Percentiles rank a stretch among this genome's conserved stretches.
Conservation (phyloP, 2,888 invertebrate species). For the Melanargia galathea region DNA sequence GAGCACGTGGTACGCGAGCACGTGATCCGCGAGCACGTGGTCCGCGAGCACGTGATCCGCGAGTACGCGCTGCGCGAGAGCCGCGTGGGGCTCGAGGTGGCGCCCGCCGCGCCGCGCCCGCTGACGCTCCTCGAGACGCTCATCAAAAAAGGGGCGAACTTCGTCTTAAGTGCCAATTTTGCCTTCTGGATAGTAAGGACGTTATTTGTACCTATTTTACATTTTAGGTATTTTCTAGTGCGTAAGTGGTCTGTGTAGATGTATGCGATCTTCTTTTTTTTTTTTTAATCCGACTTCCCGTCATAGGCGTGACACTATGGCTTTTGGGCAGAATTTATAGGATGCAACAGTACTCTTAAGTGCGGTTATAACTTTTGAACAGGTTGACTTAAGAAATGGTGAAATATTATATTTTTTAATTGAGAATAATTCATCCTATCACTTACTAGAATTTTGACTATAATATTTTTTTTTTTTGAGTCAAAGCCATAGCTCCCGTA, state of each 20-base stretch:
- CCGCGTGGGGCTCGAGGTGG: conserved; percentile 36
- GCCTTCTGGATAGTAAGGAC: conserved; percentile 82
- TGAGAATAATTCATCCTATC: neutral
- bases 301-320: conserved; percentile 8
- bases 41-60: conserved; percentile 21
- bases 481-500: neutral
- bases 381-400: neutral
- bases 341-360: neutral
- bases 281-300: conserved; percentile 7
- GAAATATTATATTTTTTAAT: no score
- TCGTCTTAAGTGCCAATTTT: conserved; percentile 82
- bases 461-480: neutral
- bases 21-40: conserved; percentile 20
- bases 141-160: conserved; percentile 66
- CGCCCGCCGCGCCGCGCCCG: conserved; percentile 40
- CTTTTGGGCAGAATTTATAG: neutral
- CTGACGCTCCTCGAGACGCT: conserved; percentile 56
- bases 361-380: conserved; percentile 1
- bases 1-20: conserved; percentile 27
- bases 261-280: conserved; percentile 56
- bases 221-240: conserved; percentile 78
- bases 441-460: neutral
- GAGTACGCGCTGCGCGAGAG: conserved; percentile 28
- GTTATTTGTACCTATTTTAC: conserved; percentile 79
- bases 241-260: conserved; percentile 75